Base-by-base conservation (phyloP, 2,113 vertebrate genomes). In the Paralichthys olivaceus region DNA sequence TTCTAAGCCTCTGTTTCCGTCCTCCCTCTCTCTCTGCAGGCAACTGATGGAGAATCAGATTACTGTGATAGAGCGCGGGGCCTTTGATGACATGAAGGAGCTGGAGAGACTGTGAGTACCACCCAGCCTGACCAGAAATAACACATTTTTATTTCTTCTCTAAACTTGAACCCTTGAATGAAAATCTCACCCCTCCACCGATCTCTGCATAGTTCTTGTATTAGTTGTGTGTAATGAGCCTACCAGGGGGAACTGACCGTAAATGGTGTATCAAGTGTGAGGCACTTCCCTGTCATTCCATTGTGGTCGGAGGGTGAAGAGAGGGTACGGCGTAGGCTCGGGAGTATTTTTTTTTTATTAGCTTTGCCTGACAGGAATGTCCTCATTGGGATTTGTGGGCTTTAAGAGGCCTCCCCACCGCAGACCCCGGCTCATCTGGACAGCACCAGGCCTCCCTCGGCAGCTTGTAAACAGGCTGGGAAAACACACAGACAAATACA, bases 21-120 rank as follows among this genome's bases (percentile, higher is more conserved):
- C 54, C 37, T 88, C 64, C n/a, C n/a, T 25, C 53, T 53, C 53
- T 86, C 75, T 90, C 80, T 76, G 43, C 93, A 99, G 98, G 93
- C 98, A 99, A 92, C 95, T 99, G 90, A 99, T 99, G 98, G 98
- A 99, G 91, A 99, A 99, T 94, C 97, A 99, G 94, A 98, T 99
- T 77, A 95, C 85, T 32, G 77, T 75, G 2, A 96, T 99, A 69
- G 98, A 99, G 80, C 95, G 96, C 0, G 97, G 98, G 5, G 97
- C 96, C 2, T 99, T 99, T 0, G 97, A 99, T 47, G 98, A 99
- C 94, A 95, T 99, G 97, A 98, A 96, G 94, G 97, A 99, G 89
- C 94, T 99, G 86, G 98, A 99, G 92, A 94, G 98, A 69, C 96
- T 99, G 98, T 99, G 86, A 99, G 98, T 98, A 88, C 59, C 71